Evolutionary conservation across 2,797 vertebrate species (phyloP).

Genomic region (Myotis findleyi): DNA sequence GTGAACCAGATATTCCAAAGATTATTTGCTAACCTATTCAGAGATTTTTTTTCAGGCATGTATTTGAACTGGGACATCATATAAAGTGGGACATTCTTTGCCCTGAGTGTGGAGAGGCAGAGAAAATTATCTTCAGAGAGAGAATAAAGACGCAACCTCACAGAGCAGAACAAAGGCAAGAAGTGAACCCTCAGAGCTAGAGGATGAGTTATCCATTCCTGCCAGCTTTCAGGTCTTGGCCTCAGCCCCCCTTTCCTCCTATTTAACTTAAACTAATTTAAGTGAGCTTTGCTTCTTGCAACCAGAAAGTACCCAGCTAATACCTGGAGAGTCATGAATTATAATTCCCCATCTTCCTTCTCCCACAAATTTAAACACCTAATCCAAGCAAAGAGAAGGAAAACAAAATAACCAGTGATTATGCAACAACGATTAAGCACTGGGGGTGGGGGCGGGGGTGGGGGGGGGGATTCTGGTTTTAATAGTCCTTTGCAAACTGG

Average conservation of each 20-base stretch:
- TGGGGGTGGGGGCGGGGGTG: too few relatives aligned
- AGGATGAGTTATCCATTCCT: neutral
- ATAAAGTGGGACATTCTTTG: constrained; percentile 5
- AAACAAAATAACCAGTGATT: neutral
- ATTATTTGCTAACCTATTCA: neutral
- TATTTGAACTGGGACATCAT: neutral
- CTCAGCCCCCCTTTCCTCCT: neutral
- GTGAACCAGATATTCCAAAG: neutral
- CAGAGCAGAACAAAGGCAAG: neutral
- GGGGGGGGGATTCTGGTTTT: neutral
- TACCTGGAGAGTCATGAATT: neutral
- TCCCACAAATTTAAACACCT: neutral
- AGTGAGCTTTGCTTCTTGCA: constrained; percentile 32
- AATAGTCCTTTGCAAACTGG: neutral
- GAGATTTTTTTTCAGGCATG: neutral
- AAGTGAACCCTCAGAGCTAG: neutral
- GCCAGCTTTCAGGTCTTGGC: neutral
- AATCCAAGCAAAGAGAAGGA: neutral
- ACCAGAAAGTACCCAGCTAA: neutral
- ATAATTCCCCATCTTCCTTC: neutral
- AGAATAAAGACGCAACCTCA: neutral
- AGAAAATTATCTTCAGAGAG: constrained; percentile 16
- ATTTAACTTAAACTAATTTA: neutral
- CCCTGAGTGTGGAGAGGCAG: neutral
- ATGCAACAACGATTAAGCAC: neutral